Conservation (phyloP, 2,888 invertebrate species). For the Dasysyrphus tricinctus region DNA sequence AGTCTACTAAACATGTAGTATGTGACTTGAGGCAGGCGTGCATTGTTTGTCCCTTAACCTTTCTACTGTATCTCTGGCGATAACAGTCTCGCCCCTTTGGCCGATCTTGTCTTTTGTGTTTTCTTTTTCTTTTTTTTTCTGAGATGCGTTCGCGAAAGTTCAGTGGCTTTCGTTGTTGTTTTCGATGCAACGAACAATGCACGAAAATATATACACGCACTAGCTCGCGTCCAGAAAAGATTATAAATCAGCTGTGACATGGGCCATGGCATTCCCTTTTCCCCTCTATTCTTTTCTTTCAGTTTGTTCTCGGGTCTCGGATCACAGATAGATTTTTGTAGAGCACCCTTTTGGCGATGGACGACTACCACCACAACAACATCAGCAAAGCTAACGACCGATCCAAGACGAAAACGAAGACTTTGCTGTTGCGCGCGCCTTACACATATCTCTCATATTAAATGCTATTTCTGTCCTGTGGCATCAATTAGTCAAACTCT, state of each 20-base stretch:
- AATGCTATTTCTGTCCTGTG: conserved; percentile 69
- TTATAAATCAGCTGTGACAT: conserved; percentile 73
- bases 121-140: not conserved
- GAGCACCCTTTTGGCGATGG: conserved; percentile 48
- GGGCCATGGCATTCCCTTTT: conserved; percentile 33
- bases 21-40: conserved; percentile 55
- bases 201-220: conserved; percentile 23
- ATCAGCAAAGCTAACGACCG: conserved; percentile 7
- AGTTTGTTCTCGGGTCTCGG: conserved; percentile 17
- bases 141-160: conserved; percentile 56
- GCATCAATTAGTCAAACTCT: conserved; percentile 74
- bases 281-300: not conserved
- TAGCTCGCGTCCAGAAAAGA: conserved; percentile 49
- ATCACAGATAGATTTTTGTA: conserved; percentile 49
- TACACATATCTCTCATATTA: conserved; percentile 65
- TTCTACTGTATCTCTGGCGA: conserved; percentile 47
- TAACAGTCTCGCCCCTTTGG: conserved; percentile 36
- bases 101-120: conserved; percentile 46
- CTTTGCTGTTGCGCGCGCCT: conserved; percentile 34
- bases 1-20: conserved; percentile 20
- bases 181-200: conserved; percentile 52
- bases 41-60: conserved; percentile 72
- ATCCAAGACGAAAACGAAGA: conserved; percentile 17
- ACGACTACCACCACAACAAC: conserved; percentile 31
- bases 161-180: conserved; percentile 59